Percentiles rank a stretch among this genome's conserved stretches.
Conservation (phyloP, 2,113 vertebrate genomes). For the Oreochromis aureus region DNA sequence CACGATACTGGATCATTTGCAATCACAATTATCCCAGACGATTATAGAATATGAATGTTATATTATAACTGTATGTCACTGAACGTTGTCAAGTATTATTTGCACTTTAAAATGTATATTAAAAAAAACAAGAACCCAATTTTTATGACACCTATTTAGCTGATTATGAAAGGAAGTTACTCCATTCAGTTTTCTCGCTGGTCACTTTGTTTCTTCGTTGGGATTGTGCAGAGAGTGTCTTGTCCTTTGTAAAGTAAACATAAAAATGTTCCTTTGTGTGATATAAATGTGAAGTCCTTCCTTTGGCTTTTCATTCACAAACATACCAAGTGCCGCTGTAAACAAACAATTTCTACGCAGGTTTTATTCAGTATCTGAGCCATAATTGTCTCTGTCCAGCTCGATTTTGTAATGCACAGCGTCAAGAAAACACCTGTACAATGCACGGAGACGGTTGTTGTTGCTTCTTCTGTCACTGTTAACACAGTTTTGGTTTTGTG, state of each 20-base stretch:
- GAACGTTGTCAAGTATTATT: neutral
- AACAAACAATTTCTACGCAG: neutral
- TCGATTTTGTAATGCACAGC: neutral
- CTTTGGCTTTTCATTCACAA: neutral
- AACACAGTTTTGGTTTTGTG: neutral
- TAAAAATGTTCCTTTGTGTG: neutral
- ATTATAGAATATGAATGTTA: neutral
- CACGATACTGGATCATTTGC: neutral
- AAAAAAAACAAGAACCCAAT: neutral
- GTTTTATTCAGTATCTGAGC: neutral
- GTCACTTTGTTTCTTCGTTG: neutral
- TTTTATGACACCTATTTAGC: neutral
- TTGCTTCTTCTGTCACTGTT: neutral
- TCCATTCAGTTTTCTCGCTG: neutral
- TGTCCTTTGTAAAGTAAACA: neutral
- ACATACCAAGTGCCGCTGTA: neutral
- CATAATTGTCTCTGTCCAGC: neutral
- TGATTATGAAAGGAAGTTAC: neutral
- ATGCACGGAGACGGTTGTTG: neutral
- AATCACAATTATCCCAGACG: neutral
- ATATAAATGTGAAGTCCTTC: neutral
- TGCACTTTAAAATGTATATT: neutral
- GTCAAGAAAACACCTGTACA: neutral
- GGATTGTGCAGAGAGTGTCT: neutral
- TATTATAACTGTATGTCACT: neutral